phyloP scores from a whole-genome alignment of 2,888 invertebrate genomes.

The Agrotis segetum region DNA sequence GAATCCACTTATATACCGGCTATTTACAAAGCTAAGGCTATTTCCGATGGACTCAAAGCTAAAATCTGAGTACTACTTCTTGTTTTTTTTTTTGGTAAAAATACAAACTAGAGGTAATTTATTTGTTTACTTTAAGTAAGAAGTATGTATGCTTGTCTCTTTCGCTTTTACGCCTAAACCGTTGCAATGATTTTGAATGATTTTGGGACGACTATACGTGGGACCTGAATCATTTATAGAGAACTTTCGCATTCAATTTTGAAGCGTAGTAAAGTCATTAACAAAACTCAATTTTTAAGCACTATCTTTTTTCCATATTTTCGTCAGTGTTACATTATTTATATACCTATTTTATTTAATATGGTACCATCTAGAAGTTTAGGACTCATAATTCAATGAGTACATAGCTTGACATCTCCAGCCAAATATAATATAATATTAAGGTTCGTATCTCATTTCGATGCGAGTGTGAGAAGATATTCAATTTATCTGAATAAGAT shows the following conservation, averaged over 20 bases:
- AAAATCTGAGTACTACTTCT: background rate
- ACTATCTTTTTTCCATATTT: background rate
- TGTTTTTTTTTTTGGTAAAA: background rate
- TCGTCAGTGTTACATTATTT: background rate
- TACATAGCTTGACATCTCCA: constrained; percentile 23
- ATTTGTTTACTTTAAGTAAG: background rate
- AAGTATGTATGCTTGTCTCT: too few species aligned
- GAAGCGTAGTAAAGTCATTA: too few species aligned
- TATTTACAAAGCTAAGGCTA: constrained; percentile 6
- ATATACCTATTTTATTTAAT: background rate
- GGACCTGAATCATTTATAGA: too few species aligned
- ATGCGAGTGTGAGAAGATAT: constrained; percentile 22
- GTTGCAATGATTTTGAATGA: too few species aligned
- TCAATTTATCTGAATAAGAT: constrained; percentile 26
- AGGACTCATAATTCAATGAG: constrained; percentile 11
- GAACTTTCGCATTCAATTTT: too few species aligned
- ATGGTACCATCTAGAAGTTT: background rate
- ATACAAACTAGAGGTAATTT: background rate
- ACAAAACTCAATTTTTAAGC: too few species aligned
- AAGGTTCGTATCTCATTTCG: constrained; percentile 20
- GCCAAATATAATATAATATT: constrained; percentile 20
- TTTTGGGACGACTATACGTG: too few species aligned
- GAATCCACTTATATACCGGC: constrained; percentile 3
- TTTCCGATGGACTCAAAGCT: constrained; percentile 2
- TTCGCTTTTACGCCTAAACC: too few species aligned